Evolutionary conservation across 2,113 vertebrate species (phyloP).

Genomic region (Corydoras maculifer): DNA sequence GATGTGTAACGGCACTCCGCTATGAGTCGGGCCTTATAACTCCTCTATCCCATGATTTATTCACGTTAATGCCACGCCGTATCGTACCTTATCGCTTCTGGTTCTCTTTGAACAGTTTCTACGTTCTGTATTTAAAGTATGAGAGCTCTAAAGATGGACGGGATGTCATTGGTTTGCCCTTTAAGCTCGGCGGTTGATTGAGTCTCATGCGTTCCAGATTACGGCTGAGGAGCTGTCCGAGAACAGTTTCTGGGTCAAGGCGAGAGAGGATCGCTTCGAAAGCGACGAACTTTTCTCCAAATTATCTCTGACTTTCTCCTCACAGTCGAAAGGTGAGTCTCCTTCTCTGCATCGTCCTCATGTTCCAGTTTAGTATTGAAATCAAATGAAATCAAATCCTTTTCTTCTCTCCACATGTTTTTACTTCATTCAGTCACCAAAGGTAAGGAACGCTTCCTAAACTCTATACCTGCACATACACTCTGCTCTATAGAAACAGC

Average conservation of each 20-base stretch:
- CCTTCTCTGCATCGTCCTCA: slow-evolving; percentile 2
- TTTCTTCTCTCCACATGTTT: slow-evolving; percentile 26
- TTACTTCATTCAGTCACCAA: slow-evolving; percentile 53
- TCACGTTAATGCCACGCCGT: too few relatives aligned
- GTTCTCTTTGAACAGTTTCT: too few relatives aligned
- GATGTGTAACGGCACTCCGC: too few relatives aligned
- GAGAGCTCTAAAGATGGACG: too few relatives aligned
- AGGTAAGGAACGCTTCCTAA: slow-evolving; percentile 55
- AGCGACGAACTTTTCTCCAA: slow-evolving; percentile 84
- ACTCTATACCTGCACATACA: too few relatives aligned
- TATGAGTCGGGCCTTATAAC: too few relatives aligned
- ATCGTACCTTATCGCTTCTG: too few relatives aligned
- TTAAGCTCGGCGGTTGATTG: background rate
- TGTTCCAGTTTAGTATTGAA: background rate
- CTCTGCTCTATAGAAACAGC: too few relatives aligned
- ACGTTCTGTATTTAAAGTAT: too few relatives aligned
- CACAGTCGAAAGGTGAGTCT: slow-evolving; percentile 82
- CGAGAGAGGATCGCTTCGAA: slow-evolving; percentile 78
- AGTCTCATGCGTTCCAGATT: slow-evolving; percentile 58
- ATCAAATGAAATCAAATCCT: background rate
- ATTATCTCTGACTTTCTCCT: slow-evolving; percentile 77
- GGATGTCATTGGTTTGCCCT: background rate
- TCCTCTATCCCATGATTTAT: too few relatives aligned
- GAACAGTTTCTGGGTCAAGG: slow-evolving; percentile 78
- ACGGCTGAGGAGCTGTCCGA: slow-evolving; percentile 73